Evolutionary conservation across 2,888 invertebrate species (phyloP), one percentile per base, ranked within the genome.

Genomic region (Eulithis testata): DNA sequence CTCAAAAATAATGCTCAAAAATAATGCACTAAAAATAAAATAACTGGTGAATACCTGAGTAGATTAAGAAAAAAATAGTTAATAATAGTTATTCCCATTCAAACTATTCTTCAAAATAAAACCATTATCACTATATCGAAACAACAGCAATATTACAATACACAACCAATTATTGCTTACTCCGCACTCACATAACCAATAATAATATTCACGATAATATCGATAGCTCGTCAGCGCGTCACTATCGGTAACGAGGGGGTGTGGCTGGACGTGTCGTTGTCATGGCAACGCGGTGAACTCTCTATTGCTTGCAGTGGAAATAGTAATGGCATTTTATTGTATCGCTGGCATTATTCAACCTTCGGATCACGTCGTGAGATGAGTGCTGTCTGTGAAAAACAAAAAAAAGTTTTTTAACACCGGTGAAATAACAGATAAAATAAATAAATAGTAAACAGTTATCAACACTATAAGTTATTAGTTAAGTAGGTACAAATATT

Each of bases 261-360:
- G 64, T 55, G 57, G 53, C 14, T 45, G 57, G 66, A 76, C 81
- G 80, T 79, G 79, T 68, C 76, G 78, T 81, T 64, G 74, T 65
- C 74, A 75, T 75, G 71, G 71, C 69, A 61, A 80, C 78, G 68
- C 68, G 67, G 61, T 68, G 66, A 65, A 58, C 64, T 59, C 64
- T 31, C 55, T 37, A 58, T 52, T 31, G 57, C 55, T 56, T 56
- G 63, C 57, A 57, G 36, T 65, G 12, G 31, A 40, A 53, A 52
- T 53, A 53, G 43, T 54, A 60, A 44, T 53, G 44, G 36, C 45
- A 52, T 55, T 58, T 50, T 64, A 58, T 63, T 57, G n/a, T 51
- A 52, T 45, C 43, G 14, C 27, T 31, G 56, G 45, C 40, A 40
- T 47, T 47, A 57, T 55, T 54, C 37, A 52, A 52, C 37, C 9